Conservation (phyloP, 1,140 invertebrate genomes). For the Drosophila pandora region DNA sequence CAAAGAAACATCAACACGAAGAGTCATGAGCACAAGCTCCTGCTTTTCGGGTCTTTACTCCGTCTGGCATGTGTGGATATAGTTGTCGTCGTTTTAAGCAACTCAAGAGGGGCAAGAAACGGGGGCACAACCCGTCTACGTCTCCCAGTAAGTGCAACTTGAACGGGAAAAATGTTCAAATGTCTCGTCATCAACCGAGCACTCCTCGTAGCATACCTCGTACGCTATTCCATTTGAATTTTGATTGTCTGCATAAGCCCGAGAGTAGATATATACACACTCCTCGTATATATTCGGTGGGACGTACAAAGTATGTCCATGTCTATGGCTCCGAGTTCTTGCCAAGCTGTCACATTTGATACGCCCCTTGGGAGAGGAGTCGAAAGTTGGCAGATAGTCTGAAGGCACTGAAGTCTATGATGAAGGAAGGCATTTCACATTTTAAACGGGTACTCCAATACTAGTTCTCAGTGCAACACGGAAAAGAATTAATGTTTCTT, state of each 20-base stretch:
- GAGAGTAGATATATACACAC: constrained; percentile 22
- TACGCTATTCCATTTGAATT: constrained; percentile 69
- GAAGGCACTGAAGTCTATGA: constrained; percentile 41
- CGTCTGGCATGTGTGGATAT: constrained; percentile 62
- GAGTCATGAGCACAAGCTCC: constrained; percentile 41
- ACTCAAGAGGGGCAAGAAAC: constrained; percentile 24
- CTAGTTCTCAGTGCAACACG: constrained; percentile 42
- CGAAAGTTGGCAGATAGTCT: constrained; percentile 5
- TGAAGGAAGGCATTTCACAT: constrained; percentile 13
- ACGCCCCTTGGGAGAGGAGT: constrained; percentile 43
- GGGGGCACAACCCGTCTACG: constrained; percentile 17
- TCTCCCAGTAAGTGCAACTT: constrained; percentile 59
- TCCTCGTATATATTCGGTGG: constrained; percentile 3
- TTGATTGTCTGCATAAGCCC: constrained; percentile 67
- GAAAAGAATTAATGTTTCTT: constrained; percentile 65
- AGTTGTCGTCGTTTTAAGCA: constrained; percentile 74
- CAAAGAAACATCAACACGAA: constrained; percentile 75
- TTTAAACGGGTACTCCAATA: no score
- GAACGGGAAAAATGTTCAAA: constrained; percentile 66
- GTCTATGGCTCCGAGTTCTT: constrained; percentile 57
- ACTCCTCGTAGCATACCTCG: constrained; percentile 26
- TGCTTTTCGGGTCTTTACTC: constrained; percentile 30
- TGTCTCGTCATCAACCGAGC: constrained; percentile 43
- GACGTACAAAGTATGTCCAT: constrained; percentile 48
- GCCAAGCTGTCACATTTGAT: constrained; percentile 74